Base-by-base conservation (phyloP, 2,797 vertebrate species). In the Hemibagrus guttatus region DNA sequence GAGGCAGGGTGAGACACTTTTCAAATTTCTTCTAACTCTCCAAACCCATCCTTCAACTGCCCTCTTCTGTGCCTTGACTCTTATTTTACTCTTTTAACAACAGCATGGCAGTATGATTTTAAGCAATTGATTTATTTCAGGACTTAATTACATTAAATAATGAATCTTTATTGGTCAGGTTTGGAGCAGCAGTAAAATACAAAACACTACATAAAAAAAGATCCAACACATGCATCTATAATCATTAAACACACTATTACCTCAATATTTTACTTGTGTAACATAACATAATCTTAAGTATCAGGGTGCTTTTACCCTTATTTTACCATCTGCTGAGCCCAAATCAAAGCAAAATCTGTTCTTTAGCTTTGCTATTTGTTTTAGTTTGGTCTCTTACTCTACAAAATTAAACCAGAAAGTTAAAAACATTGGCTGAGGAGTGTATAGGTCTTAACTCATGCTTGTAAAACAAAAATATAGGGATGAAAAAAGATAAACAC, bases 1-100 rank as follows among this genome's bases (percentile, higher is more conserved):
- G 68, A 76, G 42, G 58, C 58, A 19, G 52, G 39, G 79, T 66
- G 54, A 76, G 59, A 46, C 49, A 86, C 75, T 63, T 49, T 76
- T 54, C 46, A 68, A 68, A 82, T 68, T 52, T 83, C 63, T 83
- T 68, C 5, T 35, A 49, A 69, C 63, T 66, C 63, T 31, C n/a
- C 4, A 31, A 52, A 21, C 14, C 79, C 39, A 66, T 52, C 28
- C 19, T 68, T 17, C 23, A 54, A 35, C n/a, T 82, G 42, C 8
- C 81, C 63, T 68, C 46, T 52, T 66, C 2, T 35, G 19, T 54
- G 26, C 16, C 6, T 82, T 68, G 7, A 23, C 19, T 54, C 23
- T 52, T 52, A 12, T 31, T 28, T 49, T 49, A 49, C 46, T 8
- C 9, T 21, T 66, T 81, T 81, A 4, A 31, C 2, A 3, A 49